Conservation (phyloP, 2,888 invertebrate species). For the Drosophila yooni region DNA sequence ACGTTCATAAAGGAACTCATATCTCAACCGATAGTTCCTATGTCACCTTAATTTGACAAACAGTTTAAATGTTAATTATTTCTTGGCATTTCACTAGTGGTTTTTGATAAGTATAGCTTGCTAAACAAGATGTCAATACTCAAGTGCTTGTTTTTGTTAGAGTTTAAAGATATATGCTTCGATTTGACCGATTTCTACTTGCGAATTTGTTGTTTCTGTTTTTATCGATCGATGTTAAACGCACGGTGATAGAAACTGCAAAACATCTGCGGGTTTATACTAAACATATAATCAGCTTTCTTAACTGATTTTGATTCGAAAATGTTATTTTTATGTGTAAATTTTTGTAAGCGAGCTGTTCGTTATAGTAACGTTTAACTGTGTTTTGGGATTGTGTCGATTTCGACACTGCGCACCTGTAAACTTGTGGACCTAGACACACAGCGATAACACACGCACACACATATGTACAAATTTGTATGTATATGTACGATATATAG, state of each 20-base stretch:
- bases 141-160: neutral
- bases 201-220: neutral
- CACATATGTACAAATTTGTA: conserved; percentile 12
- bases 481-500: neutral
- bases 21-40: neutral
- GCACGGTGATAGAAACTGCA: too few relatives aligned
- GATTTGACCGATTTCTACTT: neutral
- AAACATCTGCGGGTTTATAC: neutral
- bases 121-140: neutral
- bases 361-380: conserved; percentile 10
- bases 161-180: neutral
- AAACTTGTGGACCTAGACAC: conserved; percentile 20
- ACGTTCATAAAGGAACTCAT: neutral
- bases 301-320: neutral
- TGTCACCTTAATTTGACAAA: neutral
- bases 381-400: conserved; percentile 15
- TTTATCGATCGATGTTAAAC: neutral
- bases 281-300: neutral
- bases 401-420: conserved; percentile 49
- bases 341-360: neutral
- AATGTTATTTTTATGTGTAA: neutral
- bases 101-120: neutral
- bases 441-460: conserved; percentile 13
- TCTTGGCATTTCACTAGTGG: neutral
- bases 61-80: neutral